phyloP scores from a whole-genome alignment of 2,888 invertebrate species.

The Scotopteryx bipunctaria region DNA sequence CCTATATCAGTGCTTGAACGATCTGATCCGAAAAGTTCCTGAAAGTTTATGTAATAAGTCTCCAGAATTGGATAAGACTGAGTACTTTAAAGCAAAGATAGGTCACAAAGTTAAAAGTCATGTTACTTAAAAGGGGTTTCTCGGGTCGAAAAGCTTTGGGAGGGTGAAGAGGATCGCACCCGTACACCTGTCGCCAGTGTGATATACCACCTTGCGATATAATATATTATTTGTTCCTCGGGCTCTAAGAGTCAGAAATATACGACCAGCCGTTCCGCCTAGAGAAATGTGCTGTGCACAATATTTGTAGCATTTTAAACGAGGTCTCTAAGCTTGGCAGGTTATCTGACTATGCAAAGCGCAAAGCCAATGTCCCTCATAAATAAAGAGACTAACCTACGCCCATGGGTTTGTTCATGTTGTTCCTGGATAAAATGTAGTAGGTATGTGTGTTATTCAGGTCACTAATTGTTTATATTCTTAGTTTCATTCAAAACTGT shows the following conservation, averaged over 20 bases:
- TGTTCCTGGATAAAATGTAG: no score
- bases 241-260: slow-evolving; percentile 32
- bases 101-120: slow-evolving; percentile 83
- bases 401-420: no score
- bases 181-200: slow-evolving; percentile 69
- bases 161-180: slow-evolving; percentile 71
- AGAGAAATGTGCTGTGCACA: slow-evolving; percentile 29
- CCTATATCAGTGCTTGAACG: slow-evolving; percentile 25
- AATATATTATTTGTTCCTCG: slow-evolving; percentile 48
- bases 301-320: slow-evolving; percentile 22
- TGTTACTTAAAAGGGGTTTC: slow-evolving; percentile 81
- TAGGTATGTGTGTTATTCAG: no score
- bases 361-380: no score
- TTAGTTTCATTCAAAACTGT: no score
- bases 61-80: slow-evolving; percentile 66
- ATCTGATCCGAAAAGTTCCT: slow-evolving; percentile 45
- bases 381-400: no score
- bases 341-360: neutral
- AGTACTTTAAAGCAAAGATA: slow-evolving; percentile 77
- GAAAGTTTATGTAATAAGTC: slow-evolving; percentile 51
- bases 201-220: slow-evolving; percentile 56
- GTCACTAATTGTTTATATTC: no score
- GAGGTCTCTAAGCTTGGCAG: neutral
- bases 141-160: slow-evolving; percentile 70
- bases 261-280: slow-evolving; percentile 35